A percentile compares a stretch with the other conserved stretches of the same genome.
Evolutionary conservation across 2,888 invertebrate species (phyloP).

Genomic region (Phalera bucephala): DNA sequence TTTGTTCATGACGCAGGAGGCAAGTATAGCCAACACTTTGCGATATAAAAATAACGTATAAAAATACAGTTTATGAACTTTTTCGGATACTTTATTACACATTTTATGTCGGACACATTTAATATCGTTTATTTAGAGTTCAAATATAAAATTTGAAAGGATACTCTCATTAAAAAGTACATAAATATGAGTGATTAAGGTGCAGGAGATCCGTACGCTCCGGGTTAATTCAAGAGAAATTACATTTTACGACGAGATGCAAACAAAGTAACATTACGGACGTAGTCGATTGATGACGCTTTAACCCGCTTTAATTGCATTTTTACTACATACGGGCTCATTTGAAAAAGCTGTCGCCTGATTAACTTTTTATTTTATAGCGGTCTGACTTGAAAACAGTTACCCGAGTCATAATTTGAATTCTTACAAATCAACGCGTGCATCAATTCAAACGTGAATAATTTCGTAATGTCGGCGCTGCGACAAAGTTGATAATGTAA

Average conservation of each 20-base stretch:
- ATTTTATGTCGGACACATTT: conserved; percentile 23
- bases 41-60: conserved; percentile 20
- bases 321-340: conserved; percentile 59
- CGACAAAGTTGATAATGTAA: conserved; percentile 10
- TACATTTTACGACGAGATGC: conserved; percentile 59
- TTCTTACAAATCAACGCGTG: conserved; percentile 7
- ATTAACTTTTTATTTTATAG: conserved; percentile 44
- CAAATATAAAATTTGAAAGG: conserved; percentile 46
- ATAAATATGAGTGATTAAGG: conserved; percentile 76
- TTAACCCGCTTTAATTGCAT: conserved; percentile 60
- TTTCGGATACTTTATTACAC: conserved; percentile 33
- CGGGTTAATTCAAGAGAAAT: conserved; percentile 53
- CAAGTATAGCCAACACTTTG: conserved; percentile 6
- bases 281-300: conserved; percentile 47
- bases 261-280: conserved; percentile 60
- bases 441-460: conserved; percentile 15
- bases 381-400: conserved; percentile 30
- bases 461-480: conserved; percentile 10
- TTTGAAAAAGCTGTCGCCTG: conserved; percentile 45
- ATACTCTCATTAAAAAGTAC: conserved; percentile 66
- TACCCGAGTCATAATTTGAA: conserved; percentile 21
- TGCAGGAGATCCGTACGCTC: conserved; percentile 54
- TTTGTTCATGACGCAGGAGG: conserved; percentile 4
- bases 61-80: conserved; percentile 20
- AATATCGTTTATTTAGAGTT: conserved; percentile 37